Evolutionary conservation across 2,113 vertebrate species (phyloP), one percentile per base, ranked within the genome.

Genomic region (Colossoma macropomum): DNA sequence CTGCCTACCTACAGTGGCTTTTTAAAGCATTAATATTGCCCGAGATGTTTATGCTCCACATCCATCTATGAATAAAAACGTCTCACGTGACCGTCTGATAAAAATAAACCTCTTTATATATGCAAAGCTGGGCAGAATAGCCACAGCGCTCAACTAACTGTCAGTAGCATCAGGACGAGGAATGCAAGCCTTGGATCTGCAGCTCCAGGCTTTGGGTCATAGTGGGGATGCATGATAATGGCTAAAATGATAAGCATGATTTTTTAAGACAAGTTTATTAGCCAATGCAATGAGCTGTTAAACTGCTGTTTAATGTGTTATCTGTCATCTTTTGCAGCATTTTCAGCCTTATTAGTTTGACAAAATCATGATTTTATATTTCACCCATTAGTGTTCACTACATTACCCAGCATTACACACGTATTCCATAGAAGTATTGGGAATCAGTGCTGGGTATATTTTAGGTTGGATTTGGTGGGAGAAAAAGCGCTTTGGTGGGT

Each of bases 21-120:
- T 56, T 45, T 27, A 19, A 19, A 32, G 63, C 28, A 32, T 6
- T 28, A 4, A 66, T 5, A 66, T 66, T 38, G 5, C 16, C 66
- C 32, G 66, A 69, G 17, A 38, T 34, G 17, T 23, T 38, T 28
- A 45, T 30, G 12, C 27, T 32, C 32, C 27, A 17, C 16, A 30
- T 71, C 38, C 59, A 16, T 28, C 56, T 30, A 48, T 72, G n/a
- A 60, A 71, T 71, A 71, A 45, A 60, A 28, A 28, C 5, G 10
- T 11, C 28, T 79, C 45, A 25, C 28, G 11, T 54, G 25, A 70
- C 23, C 34, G 23, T 2, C 6, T 71, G 68, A 54, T 79, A 79
- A 70, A 79, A 79, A 79, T 70, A 70, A 79, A 56, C 28, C 23
- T 70, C 65, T 21, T 79, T 38, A 34, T 25, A 11, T 45, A 71